A percentile compares a stretch with the other conserved stretches of the same genome.
Conservation (phyloP, 2,797 vertebrate species). For the Myotis vivesi region DNA sequence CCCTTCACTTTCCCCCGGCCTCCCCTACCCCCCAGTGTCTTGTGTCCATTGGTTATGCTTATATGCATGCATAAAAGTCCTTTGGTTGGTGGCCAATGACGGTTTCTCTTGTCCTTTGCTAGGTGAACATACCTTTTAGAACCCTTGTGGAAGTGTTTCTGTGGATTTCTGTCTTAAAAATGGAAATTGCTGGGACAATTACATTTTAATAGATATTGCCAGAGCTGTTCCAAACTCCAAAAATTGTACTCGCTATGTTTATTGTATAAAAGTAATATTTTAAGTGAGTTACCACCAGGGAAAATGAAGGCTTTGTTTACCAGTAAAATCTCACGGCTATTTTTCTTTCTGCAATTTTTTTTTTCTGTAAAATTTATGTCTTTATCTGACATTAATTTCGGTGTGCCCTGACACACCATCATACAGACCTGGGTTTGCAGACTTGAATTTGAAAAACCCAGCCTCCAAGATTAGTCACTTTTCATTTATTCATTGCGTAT, state of each 20-base stretch:
- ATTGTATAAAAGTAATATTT: slow-evolving; percentile 7
- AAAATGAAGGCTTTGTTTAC: slow-evolving; percentile 28
- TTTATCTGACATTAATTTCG: neutral
- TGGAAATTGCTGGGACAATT: neutral
- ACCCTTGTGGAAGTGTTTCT: neutral
- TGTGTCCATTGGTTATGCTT: too few species aligned
- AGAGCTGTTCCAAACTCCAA: neutral
- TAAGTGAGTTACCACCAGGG: neutral
- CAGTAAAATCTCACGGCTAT: neutral
- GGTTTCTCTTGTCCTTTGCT: neutral
- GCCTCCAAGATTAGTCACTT: neutral
- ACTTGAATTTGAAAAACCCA: neutral
- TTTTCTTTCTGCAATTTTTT: neutral
- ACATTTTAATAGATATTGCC: neutral
- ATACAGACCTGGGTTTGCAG: neutral
- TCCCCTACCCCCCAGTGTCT: too few species aligned
- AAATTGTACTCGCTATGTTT: neutral
- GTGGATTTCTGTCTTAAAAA: neutral
- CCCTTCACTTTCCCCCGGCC: too few species aligned
- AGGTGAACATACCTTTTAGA: neutral
- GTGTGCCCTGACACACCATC: neutral
- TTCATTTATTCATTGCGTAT: neutral
- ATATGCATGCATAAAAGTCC: neutral
- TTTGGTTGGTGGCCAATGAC: neutral
- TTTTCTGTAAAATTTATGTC: neutral